Evolutionary conservation across 2,113 vertebrate species (phyloP).

Genomic region (Acinonyx jubatus): DNA sequence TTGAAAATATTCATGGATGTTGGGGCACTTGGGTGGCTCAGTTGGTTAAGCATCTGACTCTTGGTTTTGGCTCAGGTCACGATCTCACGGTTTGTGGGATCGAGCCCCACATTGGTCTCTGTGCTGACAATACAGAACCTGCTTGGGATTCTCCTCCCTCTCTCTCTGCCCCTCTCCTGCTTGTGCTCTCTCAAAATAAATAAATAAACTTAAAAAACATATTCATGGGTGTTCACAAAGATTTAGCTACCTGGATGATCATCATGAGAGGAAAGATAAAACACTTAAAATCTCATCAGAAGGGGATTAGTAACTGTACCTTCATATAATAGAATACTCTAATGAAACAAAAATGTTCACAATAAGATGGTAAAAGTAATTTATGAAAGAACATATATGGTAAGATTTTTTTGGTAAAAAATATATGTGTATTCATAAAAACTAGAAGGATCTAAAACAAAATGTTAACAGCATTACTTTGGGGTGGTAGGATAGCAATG

Average conservation of each 20-base stretch:
- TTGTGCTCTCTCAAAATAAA: too few relatives aligned
- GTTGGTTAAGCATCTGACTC: too few relatives aligned
- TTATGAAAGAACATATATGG: background rate
- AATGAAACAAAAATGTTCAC: constrained; percentile 17
- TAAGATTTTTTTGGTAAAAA: background rate
- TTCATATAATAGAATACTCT: constrained; percentile 6
- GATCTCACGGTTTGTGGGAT: too few relatives aligned
- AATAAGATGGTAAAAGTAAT: background rate
- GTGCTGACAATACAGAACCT: too few relatives aligned
- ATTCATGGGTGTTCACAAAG: background rate
- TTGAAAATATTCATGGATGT: background rate
- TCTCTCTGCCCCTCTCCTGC: too few relatives aligned
- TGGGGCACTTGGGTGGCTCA: background rate
- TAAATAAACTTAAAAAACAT: background rate
- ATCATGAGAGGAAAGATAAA: background rate
- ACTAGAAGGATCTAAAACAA: background rate
- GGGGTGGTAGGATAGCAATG: background rate
- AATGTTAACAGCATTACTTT: constrained; percentile 8
- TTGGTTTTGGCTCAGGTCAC: too few relatives aligned
- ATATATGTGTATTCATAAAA: background rate
- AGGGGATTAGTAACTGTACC: background rate
- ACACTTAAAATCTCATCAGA: background rate
- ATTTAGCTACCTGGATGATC: background rate
- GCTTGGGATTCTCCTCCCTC: too few relatives aligned
- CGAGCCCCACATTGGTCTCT: too few relatives aligned